A percentile compares a stretch with the other conserved stretches of the same genome.
Conservation (phyloP, 2,888 invertebrate species). For the Sinelater perroti region DNA sequence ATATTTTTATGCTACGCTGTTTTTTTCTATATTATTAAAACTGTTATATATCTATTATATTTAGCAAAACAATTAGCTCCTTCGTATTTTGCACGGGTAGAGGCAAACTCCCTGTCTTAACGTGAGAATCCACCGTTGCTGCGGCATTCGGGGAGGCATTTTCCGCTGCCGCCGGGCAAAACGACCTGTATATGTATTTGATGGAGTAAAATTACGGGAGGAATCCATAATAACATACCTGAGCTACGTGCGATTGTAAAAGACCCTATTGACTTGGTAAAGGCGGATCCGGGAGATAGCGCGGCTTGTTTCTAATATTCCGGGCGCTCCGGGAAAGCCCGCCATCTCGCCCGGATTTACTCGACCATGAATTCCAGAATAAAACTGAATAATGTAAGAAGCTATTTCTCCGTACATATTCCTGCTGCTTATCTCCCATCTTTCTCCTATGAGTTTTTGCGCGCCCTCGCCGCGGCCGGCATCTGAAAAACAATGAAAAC, state of each 20-base stretch:
- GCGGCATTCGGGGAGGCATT: too few species aligned
- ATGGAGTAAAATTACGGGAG: slow-evolving; percentile 3
- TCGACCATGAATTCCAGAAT: slow-evolving; percentile 53
- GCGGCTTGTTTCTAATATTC: slow-evolving; percentile 52
- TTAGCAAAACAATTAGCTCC: too few species aligned
- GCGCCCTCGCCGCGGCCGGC: neutral
- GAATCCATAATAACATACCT: slow-evolving; percentile 32
- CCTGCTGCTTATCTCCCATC: slow-evolving; percentile 35
- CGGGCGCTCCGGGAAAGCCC: slow-evolving; percentile 46
- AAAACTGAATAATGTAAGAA: slow-evolving; percentile 56
- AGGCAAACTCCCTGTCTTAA: too few species aligned
- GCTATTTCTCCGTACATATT: slow-evolving; percentile 37
- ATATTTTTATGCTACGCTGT: too few species aligned
- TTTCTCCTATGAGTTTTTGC: slow-evolving; percentile 25
- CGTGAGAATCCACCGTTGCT: too few species aligned
- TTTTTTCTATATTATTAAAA: too few species aligned
- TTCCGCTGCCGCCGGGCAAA: too few species aligned
- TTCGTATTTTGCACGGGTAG: too few species aligned
- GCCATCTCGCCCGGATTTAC: slow-evolving; percentile 53
- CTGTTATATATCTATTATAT: too few species aligned
- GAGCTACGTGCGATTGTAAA: slow-evolving; percentile 34
- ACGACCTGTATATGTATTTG: too few species aligned
- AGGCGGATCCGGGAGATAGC: slow-evolving; percentile 45
- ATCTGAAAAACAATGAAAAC: slow-evolving; percentile 33
- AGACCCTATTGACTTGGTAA: slow-evolving; percentile 53